phyloP scores from a whole-genome alignment of 2,113 vertebrate species.

The Geococcyx californianus region DNA sequence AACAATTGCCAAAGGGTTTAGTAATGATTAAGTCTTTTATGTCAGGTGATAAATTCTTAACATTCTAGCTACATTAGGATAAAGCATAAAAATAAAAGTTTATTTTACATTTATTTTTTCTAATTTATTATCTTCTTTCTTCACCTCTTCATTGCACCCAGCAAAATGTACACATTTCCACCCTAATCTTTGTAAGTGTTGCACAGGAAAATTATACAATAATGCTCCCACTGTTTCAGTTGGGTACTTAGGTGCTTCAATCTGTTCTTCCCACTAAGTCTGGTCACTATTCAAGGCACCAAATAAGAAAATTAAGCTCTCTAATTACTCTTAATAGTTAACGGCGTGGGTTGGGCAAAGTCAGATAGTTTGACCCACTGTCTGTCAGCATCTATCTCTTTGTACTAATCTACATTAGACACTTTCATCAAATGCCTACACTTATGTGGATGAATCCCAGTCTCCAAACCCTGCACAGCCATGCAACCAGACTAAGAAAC shows the following conservation, averaged over 20 bases:
- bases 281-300: neutral
- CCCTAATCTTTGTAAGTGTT: neutral
- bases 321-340: neutral
- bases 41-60: conserved; percentile 63
- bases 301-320: neutral
- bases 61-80: neutral
- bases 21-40: conserved; percentile 65
- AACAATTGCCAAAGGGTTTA: conserved; percentile 57
- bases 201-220: neutral
- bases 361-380: neutral
- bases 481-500: neutral
- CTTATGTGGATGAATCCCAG: neutral
- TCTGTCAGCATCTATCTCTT: neutral
- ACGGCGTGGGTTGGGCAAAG: neutral
- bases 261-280: neutral
- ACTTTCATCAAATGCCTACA: neutral
- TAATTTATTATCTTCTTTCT: neutral
- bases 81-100: conserved; percentile 40
- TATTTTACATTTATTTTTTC: conserved; percentile 6
- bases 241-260: neutral
- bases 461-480: neutral
- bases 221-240: neutral
- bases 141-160: neutral
- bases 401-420: neutral
- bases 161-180: neutral